phyloP scores from a whole-genome alignment of 1,140 invertebrate species.

The Kradibia gibbosae region DNA sequence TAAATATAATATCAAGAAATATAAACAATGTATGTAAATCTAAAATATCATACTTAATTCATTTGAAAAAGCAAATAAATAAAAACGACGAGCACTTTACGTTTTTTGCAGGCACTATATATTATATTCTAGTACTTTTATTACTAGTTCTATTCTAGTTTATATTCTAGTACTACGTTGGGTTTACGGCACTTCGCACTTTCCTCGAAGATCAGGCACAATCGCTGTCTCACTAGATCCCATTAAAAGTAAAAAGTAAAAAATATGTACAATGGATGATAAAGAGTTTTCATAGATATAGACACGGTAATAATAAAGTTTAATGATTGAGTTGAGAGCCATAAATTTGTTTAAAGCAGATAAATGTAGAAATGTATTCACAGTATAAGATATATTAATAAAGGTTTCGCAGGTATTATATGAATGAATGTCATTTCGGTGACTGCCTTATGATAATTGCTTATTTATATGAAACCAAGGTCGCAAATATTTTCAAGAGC shows the following conservation, averaged over 20 bases:
- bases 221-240: not conserved
- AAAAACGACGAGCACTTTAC: not conserved
- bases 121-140: slow-evolving; percentile 15
- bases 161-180: too few species aligned
- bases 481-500: not conserved
- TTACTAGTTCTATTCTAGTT: slow-evolving; percentile 3
- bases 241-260: slow-evolving; percentile 7
- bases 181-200: slow-evolving; percentile 23
- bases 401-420: slow-evolving; percentile 18
- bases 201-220: not conserved
- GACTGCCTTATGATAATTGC: slow-evolving; percentile 30
- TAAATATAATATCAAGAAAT: not conserved
- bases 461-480: slow-evolving; percentile 31
- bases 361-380: slow-evolving; percentile 30
- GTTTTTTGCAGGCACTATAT: slow-evolving; percentile 15
- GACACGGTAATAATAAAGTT: slow-evolving; percentile 48
- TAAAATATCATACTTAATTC: not conserved
- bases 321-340: slow-evolving; percentile 45
- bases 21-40: slow-evolving; percentile 2
- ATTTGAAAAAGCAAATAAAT: not conserved
- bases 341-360: slow-evolving; percentile 39
- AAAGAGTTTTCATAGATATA: slow-evolving; percentile 45
- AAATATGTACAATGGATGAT: slow-evolving; percentile 22
- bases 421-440: slow-evolving; percentile 24
- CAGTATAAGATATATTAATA: slow-evolving; percentile 31